Conservation (phyloP, 2,113 vertebrate species). For the Gymnogyps californianus region DNA sequence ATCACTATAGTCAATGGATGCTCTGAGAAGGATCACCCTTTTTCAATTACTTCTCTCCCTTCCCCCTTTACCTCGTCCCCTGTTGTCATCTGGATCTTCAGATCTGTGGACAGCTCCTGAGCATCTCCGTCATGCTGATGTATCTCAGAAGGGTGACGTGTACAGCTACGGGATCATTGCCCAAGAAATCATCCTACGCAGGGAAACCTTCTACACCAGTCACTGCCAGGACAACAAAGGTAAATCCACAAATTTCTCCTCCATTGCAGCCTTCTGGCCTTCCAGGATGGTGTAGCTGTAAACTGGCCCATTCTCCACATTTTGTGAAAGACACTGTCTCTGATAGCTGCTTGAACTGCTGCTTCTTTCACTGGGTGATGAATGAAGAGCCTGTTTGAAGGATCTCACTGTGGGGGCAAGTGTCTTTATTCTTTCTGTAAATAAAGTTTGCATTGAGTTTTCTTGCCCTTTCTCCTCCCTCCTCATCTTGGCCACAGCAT, state of each 20-base stretch:
- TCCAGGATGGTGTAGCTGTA: background rate
- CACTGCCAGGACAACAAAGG: conserved; percentile 72
- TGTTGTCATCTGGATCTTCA: conserved; percentile 25
- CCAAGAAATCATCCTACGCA: conserved; percentile 90
- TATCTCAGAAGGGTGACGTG: conserved; percentile 94
- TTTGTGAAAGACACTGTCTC: background rate
- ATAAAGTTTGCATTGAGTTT: background rate
- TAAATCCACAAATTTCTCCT: conserved; percentile 1
- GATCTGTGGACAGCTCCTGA: conserved; percentile 95
- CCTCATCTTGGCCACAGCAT: background rate
- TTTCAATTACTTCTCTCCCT: background rate
- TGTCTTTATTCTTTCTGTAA: background rate
- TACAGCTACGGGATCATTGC: conserved; percentile 94
- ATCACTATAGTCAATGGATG: background rate
- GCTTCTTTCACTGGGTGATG: background rate
- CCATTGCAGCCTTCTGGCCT: background rate
- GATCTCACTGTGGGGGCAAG: background rate
- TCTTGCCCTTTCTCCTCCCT: background rate
- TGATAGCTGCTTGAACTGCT: background rate
- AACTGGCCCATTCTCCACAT: background rate
- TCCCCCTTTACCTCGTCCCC: background rate
- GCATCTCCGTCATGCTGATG: conserved; percentile 82
- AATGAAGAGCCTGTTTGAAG: background rate
- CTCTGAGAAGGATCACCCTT: background rate
- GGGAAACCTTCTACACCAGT: conserved; percentile 80